Evolutionary conservation across 2,888 invertebrate species (phyloP), one percentile per base, ranked within the genome.

Genomic region (Amiota mariae): DNA sequence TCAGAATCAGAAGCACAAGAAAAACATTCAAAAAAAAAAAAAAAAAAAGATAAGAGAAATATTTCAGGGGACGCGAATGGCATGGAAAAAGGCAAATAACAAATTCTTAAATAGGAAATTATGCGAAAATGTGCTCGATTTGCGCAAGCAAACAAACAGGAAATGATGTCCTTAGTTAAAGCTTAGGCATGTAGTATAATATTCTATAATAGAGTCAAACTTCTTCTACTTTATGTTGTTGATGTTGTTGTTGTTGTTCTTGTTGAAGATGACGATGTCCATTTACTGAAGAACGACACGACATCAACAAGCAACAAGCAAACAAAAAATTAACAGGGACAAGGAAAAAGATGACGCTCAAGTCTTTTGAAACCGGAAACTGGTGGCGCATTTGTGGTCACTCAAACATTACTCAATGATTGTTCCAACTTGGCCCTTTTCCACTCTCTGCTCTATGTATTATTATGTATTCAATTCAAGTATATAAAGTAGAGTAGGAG

Each of bases 81-180:
- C 12, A 46, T 12, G 13, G 48, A 47, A 47, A n/a, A 47, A 54
- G 72, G 66, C 75, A 78, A 75, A n/a, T n/a, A n/a, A 76, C 72
- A 75, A 76, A 77, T 71, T 74, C 75, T 70, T 85, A 82, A 82
- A 85, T 85, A 83, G 86, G 81, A 87, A 86, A 87, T 86, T 85
- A 86, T 86, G 86, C 83, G 81, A 84, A 87, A 36, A 81, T 86
- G 84, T 85, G 79, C 81, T 85, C 85, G 86, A 87, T 86, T 87
- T 87, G 87, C 85, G 85, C 82, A 84, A 87, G 85, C 82, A 84
- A 87, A 85, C 82, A 87, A 83, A 86, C 85, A 87, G 86, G 86
- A 87, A 87, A 87, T 85, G 82, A 85, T 86, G 84, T 80, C 51
- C 72, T 73, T 49, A 13, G 12, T 51, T 51, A 51, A 49, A 51